Evolutionary conservation across 2,113 vertebrate species (phyloP), one percentile per base, ranked within the genome.

Genomic region (Myiagra hebetior): DNA sequence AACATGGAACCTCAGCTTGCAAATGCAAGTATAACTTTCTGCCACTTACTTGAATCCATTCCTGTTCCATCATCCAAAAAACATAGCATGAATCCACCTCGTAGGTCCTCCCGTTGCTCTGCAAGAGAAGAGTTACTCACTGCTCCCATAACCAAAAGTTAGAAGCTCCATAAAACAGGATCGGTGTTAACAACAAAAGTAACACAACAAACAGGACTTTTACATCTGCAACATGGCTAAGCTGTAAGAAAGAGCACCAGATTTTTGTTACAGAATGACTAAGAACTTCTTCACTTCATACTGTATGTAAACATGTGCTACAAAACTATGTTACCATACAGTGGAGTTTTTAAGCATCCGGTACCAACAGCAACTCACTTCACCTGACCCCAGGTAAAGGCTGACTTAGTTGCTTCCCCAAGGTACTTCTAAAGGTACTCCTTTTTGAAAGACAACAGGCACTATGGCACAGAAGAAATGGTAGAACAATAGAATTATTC

Each of bases 41-140:
- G 39, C 52, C 69, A 98, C 99, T 99, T 98, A 99, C 99, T 98
- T 18, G 99, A 98, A 93, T 99, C 99, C 99, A 99, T 99, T 98
- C 99, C 99, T 47, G 98, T 98, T 75, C 99, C 99, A 97, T 99
- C 99, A 95, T 99, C 99, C 97, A 99, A 98, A 97, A 99, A 99
- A 97, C 99, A 99, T 16, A 99, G 98, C 98, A 99, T 99, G 96
- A 99, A 99, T 81, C 99, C 98, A 69, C 99, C 99, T 96, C 98
- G 98, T 59, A 99, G 97, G 53, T 99, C 98, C n/a, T 98, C 97
- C 79, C 97, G 98, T 70, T 50, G 98, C 91, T 99, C 99, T 99
- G 85, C 78, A 90, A 98, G 75, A 97, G 37, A 96, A 89, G 42
- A 53, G 33, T 69, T 59, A 80, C 22, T 95, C 86, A 81, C 19